Base-by-base conservation (phyloP, 2,113 vertebrate genomes). In the Thunnus maccoyii region DNA sequence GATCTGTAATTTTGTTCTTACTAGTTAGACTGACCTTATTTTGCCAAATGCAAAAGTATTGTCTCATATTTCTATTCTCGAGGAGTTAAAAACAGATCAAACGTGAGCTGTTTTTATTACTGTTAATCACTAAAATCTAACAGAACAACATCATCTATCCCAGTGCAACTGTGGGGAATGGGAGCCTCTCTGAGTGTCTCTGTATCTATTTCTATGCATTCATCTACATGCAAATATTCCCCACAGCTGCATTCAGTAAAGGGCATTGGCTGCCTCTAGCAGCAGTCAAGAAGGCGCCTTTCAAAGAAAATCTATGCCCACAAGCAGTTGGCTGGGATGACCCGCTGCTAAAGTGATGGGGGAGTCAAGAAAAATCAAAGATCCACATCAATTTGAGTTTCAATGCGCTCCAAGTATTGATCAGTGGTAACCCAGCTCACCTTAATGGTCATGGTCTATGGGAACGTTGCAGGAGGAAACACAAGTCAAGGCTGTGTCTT, bases 331-430 rank as follows among this genome's bases (percentile, higher is more conserved):
- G 47, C 75, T 20, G 72, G 56, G 61, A 82, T 80, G 71, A 47
- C 85, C 75, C 7, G 6, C 77, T 87, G 77, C 68, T 68, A 78
- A 80, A 83, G 66, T 78, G 83, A 90, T 66, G 61, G 20, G 18
- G 56, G 61, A 60, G 79, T 86, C 66, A 47, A 72, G 70, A 77
- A 86, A 91, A 90, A 91, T 90, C 88, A 90, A 93, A 92, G 76
- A 60, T 63, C 48, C 51, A 27, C 85, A 78, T 93, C 82, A 82
- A 84, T 90, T 87, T 72, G 63, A 87, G 85, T 84, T 91, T 83
- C 83, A 61, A 16, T 54, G 65, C 55, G 77, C 52, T 88, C 61
- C 77, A 76, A 70, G 65, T 93, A 93, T 93, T 65, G 91, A 90
- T 88, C 76, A 72, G 67, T 1, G 0, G 44, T 66, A 86, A 77